Base-by-base conservation (phyloP, 2,888 invertebrate species). In the Pachymerium ferrugineum region DNA sequence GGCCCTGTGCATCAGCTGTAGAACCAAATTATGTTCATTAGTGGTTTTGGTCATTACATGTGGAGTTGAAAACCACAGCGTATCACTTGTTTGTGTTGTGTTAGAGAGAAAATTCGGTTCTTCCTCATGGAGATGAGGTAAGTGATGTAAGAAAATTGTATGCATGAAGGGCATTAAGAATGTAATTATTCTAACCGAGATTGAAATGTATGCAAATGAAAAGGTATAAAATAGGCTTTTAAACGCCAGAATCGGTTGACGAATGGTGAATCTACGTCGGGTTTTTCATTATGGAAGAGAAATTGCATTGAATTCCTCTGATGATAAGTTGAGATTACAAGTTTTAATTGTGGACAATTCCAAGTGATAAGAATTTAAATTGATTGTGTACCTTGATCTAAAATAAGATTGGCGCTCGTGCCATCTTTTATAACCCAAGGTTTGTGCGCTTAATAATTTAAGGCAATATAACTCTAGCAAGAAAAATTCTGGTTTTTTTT, bases 191-290 rank as follows among this genome's bases (percentile, higher is more conserved):
- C 62, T 28, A 14, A 10, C 28, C n/a, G 10, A 25, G 62, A 62
- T 62, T 62, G 62, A 62, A 62, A 62, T 62, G 62, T 28, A 62
- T 62, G 62, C 62, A 62, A 62, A 62, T 62, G 62, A 3, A 28
- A 10, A 14, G 25, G 62, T 62, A 25, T 28, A 28, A 62, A 62
- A 62, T 62, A 28, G 62, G 62, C 28, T 62, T 62, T n/a, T 4
- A 22, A 25, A 28, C 10, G 62, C n/a, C n/a, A 62, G 28, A 62
- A 62, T 28, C 12, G 62, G n/a, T 14, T 14, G 22, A 62, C 25
- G 28, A 62, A 12, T 0, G 25, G 3, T 62, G 14, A 28, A 38
- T n/a, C 16, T 12, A 38, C n/a, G 16, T 16, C 14, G 28, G 28
- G 28, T 14, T 25, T 62, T 25, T 28, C 28, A 28, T 62, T 62